These are phyloP conservation scores for Otus sunia DNA, from an alignment of 2,113 vertebrate genomes.

Conservation along the genomic window DNA sequence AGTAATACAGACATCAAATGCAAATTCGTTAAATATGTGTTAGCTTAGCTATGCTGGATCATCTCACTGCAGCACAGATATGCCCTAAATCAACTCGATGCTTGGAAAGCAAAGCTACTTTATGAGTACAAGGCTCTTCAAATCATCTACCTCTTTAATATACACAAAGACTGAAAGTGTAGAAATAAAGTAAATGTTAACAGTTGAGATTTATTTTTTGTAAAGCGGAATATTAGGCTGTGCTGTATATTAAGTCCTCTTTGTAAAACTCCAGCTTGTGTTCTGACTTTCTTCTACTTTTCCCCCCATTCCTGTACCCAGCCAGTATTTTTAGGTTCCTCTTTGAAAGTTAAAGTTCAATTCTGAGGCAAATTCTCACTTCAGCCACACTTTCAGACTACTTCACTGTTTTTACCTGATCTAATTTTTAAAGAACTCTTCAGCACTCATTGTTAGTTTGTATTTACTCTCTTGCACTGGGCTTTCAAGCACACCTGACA, in stretches of 20 bases:
- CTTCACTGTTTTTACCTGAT: not conserved
- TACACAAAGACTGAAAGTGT: not conserved
- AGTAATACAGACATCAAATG: not conserved
- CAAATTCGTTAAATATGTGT: fast-evolving
- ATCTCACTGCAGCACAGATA: not conserved
- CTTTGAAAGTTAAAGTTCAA: not conserved
- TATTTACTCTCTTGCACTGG: not conserved
- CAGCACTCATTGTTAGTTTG: not conserved
- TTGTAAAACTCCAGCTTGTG: not conserved
- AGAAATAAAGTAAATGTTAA: not conserved
- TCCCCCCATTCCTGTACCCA: not conserved
- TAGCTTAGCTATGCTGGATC: not conserved
- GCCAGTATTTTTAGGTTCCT: not conserved
- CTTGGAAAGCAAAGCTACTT: not conserved
- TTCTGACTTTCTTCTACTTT: not conserved
- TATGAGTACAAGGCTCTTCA: not conserved
- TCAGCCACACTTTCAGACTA: not conserved
- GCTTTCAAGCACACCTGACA: not conserved
- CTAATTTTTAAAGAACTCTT: not conserved
- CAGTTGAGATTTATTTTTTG: not conserved
- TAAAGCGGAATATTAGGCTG: not conserved
- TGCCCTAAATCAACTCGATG: not conserved
- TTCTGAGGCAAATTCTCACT: not conserved
- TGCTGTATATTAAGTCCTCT: not conserved
- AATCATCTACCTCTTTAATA: not conserved